These are phyloP conservation scores for Cyphomyrus plagiostoma DNA, from an alignment of 2,113 vertebrate species.

Conservation along the genomic window DNA sequence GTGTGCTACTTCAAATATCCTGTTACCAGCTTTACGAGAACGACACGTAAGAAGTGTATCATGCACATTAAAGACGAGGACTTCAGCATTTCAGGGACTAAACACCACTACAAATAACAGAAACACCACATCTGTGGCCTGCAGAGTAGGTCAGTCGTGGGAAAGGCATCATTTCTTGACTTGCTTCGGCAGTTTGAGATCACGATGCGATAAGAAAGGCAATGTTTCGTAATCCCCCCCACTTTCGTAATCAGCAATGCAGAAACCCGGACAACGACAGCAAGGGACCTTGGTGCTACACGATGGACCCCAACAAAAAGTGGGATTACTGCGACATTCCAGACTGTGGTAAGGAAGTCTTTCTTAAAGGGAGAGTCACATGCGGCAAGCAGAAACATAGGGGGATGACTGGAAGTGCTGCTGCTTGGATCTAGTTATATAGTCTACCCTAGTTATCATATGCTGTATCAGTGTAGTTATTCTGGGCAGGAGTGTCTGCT, in stretches of 20 bases:
- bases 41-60: not conserved
- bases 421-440: not conserved
- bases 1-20: not conserved
- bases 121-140: not conserved
- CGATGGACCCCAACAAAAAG: slow-evolving; percentile 65
- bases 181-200: not conserved
- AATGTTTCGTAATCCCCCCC: not conserved
- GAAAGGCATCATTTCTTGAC: not conserved
- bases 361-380: not conserved
- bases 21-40: not conserved
- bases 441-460: not conserved
- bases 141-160: not conserved
- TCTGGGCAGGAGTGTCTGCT: not conserved
- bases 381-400: not conserved
- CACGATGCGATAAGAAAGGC: not conserved
- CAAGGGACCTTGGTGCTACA: slow-evolving; percentile 96
- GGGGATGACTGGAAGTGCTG: not conserved
- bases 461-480: not conserved
- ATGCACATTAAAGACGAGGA: not conserved
- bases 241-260: slow-evolving; percentile 66
- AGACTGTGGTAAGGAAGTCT: slow-evolving; percentile 66
- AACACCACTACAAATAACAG: not conserved
- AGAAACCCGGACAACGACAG: slow-evolving; percentile 83
- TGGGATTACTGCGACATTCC: slow-evolving; percentile 89
- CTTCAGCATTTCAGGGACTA: not conserved